Evolutionary conservation across 2,888 invertebrate genomes (phyloP).

Genomic region (Invenusta paracnida): DNA sequence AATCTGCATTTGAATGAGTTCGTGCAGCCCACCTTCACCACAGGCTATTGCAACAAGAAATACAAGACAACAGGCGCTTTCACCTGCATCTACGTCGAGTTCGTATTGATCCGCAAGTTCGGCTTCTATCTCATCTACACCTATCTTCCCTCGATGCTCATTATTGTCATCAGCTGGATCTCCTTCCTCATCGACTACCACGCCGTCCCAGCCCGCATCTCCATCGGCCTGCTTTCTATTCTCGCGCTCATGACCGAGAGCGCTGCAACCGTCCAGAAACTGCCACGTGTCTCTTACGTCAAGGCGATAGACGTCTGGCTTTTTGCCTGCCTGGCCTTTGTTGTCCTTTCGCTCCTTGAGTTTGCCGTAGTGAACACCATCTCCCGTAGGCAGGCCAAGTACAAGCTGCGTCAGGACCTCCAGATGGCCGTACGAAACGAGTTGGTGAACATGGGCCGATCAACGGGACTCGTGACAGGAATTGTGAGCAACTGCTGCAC

Average conservation of each 20-base stretch:
- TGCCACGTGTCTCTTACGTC: constrained; percentile 43
- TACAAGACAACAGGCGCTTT: constrained; percentile 42
- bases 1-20: constrained; percentile 42
- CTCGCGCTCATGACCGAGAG: constrained; percentile 43
- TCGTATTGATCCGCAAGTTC: constrained; percentile 41
- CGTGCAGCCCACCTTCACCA: neutral
- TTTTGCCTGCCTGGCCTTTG: constrained; percentile 44
- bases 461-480: neutral
- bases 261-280: constrained; percentile 37
- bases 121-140: constrained; percentile 44
- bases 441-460: constrained; percentile 18
- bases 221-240: constrained; percentile 42
- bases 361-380: constrained; percentile 44
- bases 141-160: constrained; percentile 42
- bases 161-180: constrained; percentile 42
- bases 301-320: constrained; percentile 44
- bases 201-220: constrained; percentile 43
- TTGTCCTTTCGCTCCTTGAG: constrained; percentile 44
- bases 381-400: constrained; percentile 31
- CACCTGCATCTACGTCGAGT: constrained; percentile 40
- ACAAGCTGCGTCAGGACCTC: constrained; percentile 22
- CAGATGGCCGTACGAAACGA: constrained; percentile 13
- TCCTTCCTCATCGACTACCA: constrained; percentile 44
- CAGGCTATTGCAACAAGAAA: constrained; percentile 37
- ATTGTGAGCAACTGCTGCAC: constrained; percentile 1